Evolutionary conservation across 1,140 invertebrate genomes (phyloP).

Genomic region (Drosophila sproati): DNA sequence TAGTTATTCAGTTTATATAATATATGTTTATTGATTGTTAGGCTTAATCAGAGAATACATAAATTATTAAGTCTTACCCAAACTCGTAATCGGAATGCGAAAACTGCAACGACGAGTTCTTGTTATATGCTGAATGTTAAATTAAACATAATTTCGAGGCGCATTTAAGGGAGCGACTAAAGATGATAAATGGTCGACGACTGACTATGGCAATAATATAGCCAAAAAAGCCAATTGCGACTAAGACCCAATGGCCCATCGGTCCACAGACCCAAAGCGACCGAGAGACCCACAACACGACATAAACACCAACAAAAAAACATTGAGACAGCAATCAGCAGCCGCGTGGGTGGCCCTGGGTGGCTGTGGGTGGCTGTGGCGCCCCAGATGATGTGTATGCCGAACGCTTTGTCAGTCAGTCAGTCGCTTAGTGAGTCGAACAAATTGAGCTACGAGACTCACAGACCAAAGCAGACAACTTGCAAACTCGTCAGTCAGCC

Average conservation of each 20-base stretch:
- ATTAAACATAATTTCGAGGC: constrained; percentile 60
- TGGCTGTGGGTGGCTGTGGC: constrained; percentile 20
- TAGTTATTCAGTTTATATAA: constrained; percentile 2
- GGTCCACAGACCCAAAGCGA: not conserved
- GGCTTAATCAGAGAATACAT: constrained; percentile 33
- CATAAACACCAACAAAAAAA: constrained; percentile 16
- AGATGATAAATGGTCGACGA: constrained; percentile 58
- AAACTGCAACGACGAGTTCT: constrained; percentile 7
- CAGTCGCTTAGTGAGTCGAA: constrained; percentile 25
- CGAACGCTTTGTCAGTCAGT: constrained; percentile 26
- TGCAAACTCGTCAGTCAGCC: constrained; percentile 6
- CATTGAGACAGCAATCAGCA: constrained; percentile 44
- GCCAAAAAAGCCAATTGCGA: constrained; percentile 39
- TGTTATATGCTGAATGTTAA: constrained; percentile 34
- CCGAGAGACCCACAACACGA: not conserved
- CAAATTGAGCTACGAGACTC: constrained; percentile 46
- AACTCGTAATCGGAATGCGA: not conserved
- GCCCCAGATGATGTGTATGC: constrained; percentile 39
- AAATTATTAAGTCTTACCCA: constrained; percentile 18
- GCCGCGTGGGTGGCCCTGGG: constrained; percentile 11
- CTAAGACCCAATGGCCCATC: constrained; percentile 11
- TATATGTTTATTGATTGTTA: constrained; percentile 4
- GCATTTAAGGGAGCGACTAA: constrained; percentile 55
- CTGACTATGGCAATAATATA: constrained; percentile 35
- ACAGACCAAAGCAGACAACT: constrained; percentile 1